Evolutionary conservation across 1,140 invertebrate species (phyloP), one percentile per base, ranked within the genome.

Genomic region (Pinna nobilis): DNA sequence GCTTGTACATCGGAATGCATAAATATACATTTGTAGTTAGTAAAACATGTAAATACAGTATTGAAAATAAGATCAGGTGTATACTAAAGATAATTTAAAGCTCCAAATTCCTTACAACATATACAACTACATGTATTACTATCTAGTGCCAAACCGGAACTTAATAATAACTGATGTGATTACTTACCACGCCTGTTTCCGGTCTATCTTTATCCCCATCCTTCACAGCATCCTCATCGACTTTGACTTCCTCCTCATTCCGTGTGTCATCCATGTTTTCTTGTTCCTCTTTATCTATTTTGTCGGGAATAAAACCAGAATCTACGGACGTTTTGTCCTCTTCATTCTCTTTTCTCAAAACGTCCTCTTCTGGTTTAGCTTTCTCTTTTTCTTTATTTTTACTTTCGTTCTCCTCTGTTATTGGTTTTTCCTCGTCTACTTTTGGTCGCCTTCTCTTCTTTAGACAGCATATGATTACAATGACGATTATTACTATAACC

Each of bases 221-320:
- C 41, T 33, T 47, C 50, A 65, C 41, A 65, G 47, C 51, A 18
- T 65, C 60, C 20, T 33, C 37, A 37, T 65, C 69, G 3, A 33
- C 49, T 64, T 35, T 20, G 15, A 35, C 32, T 13, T 71, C 69
- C 44, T 57, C 53, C 35, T 64, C 53, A 20, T 61, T 55, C 23
- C 49, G 18, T 51, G 25, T 2, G 18, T 59, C 20, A 23, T 44
- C 35, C 18, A n/a, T 25, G 11, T 60, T 70, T 37, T 70, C 32
- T n/a, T 70, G n/a, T 9, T 70, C 68, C n/a, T 70, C 53, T 11
- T 61, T 57, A 23, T 60, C 68, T 30, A 57, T 28, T 25, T 33
- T 57, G 61, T 70, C 68, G 25, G 51, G 35, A 49, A 59, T 74
- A 65, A 64, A 64, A 2, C 44, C 37, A 9, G 30, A 64, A n/a